A percentile compares a stretch with the other conserved stretches of the same genome.
Conservation (phyloP, 92 coral and sea anemone species). For the Meandrina meandrites region DNA sequence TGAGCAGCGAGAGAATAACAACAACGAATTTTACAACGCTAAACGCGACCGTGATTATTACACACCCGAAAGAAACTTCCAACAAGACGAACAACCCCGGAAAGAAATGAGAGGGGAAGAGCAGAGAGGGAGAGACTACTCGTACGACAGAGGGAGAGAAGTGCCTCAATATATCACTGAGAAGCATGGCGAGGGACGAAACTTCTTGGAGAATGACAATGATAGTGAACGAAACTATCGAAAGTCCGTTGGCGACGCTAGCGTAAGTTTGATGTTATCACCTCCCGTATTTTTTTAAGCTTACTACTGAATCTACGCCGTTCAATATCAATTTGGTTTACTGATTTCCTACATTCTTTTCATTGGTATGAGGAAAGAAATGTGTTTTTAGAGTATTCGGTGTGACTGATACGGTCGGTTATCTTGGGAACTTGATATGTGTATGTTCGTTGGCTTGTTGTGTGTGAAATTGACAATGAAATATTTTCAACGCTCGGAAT, state of each 20-base stretch:
- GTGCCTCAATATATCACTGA: slow-evolving; percentile 18
- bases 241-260: slow-evolving; percentile 38
- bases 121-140: slow-evolving; percentile 13
- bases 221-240: slow-evolving; percentile 41
- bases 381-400: not conserved
- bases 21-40: slow-evolving; percentile 38
- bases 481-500: slow-evolving; percentile 47
- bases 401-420: slow-evolving; percentile 20
- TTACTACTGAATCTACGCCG: no score
- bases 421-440: slow-evolving; percentile 29
- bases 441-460: slow-evolving; percentile 23
- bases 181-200: slow-evolving; percentile 18
- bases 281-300: not conserved
- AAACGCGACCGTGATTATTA: slow-evolving; percentile 30
- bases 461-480: slow-evolving; percentile 41
- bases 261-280: slow-evolving; percentile 20
- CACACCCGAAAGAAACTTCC: slow-evolving; percentile 31
- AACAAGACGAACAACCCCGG: slow-evolving; percentile 21
- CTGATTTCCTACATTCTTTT: not conserved
- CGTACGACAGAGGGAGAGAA: slow-evolving; percentile 38
- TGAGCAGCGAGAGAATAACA: slow-evolving; percentile 42
- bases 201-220: slow-evolving; percentile 24
- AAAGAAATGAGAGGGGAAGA: slow-evolving; percentile 40
- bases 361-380: not conserved
- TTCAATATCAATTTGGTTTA: not conserved